These are phyloP conservation scores for Halcyon chelicuti DNA, from an alignment of 2,797 vertebrate genomes.

Conservation along the genomic window DNA sequence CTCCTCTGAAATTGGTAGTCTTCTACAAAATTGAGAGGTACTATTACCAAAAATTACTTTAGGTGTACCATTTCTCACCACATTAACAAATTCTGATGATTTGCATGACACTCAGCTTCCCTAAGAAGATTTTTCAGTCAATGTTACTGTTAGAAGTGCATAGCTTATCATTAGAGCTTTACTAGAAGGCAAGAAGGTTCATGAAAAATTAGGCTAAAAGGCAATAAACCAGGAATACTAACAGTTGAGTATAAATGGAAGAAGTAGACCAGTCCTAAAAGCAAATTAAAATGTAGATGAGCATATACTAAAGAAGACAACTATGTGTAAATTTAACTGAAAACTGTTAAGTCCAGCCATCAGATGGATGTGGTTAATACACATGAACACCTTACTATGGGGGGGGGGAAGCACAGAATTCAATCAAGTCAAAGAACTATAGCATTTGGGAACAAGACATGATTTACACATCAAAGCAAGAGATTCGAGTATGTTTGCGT, in stretches of 20 bases:
- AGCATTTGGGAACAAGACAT: neutral
- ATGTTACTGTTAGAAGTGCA: neutral
- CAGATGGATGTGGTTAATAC: neutral
- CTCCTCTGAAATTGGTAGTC: neutral
- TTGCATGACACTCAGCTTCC: neutral
- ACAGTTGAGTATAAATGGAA: neutral
- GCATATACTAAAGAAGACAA: neutral
- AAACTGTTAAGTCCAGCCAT: neutral
- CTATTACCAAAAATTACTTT: neutral
- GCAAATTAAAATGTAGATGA: neutral
- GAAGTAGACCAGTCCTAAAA: neutral
- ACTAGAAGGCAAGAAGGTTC: neutral
- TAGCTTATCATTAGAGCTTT: neutral
- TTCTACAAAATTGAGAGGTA: neutral
- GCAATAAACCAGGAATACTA: neutral
- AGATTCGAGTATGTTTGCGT: neutral
- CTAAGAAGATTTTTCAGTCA: neutral
- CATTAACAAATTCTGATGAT: neutral
- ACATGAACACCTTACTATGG: neutral
- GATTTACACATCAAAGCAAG: neutral
- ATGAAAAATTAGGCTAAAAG: neutral
- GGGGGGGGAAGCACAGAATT: neutral
- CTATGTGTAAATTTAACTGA: neutral
- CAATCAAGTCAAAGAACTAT: neutral
- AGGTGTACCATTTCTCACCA: neutral